Evolutionary conservation across 1,140 invertebrate species (phyloP).

Genomic region (Atopsyche davidsoni): DNA sequence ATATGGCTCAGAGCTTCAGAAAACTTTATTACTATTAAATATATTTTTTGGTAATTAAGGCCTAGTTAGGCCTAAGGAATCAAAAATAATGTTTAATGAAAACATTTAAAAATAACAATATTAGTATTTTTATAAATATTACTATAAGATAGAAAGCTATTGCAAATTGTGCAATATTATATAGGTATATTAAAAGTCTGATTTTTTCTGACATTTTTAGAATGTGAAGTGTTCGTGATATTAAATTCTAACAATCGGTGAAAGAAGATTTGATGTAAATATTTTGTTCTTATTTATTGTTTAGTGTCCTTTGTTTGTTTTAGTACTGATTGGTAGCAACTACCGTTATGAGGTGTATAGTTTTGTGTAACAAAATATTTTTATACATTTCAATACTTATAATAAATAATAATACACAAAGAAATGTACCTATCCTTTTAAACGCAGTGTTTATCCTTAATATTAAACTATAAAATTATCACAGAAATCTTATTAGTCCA

Average conservation of each 20-base stretch:
- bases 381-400: background rate
- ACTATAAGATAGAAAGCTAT: too few relatives aligned
- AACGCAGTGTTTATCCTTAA: background rate
- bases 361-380: background rate
- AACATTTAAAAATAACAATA: too few relatives aligned
- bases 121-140: too few relatives aligned
- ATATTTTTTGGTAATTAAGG: background rate
- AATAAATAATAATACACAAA: background rate
- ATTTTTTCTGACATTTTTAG: too few relatives aligned
- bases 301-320: background rate
- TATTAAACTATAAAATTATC: background rate
- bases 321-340: background rate
- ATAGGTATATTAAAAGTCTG: too few relatives aligned
- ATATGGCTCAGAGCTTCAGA: background rate
- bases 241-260: too few relatives aligned
- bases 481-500: background rate
- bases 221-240: too few relatives aligned
- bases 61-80: too few relatives aligned
- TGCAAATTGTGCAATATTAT: too few relatives aligned
- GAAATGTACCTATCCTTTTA: background rate
- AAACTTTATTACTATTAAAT: background rate
- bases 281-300: background rate
- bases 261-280: too few relatives aligned
- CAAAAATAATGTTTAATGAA: too few relatives aligned
- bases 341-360: background rate